Base-by-base conservation (phyloP, 2,888 invertebrate species). In the Autographa pulchrina region DNA sequence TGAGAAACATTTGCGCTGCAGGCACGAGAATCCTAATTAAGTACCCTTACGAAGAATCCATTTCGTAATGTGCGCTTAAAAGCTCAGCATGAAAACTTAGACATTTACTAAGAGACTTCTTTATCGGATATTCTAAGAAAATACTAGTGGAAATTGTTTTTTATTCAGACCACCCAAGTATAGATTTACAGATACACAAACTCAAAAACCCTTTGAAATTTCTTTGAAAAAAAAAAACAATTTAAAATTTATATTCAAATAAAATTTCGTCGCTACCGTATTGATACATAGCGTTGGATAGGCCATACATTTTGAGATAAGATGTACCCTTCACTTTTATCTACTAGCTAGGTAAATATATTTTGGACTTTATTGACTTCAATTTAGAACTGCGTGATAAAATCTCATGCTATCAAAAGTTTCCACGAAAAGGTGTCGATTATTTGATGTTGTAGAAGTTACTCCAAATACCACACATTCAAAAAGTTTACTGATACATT, bases 261-360 rank as follows among this genome's bases (percentile, higher is more conserved):
- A 70, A 72, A 64, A 65, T 66, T 62, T 70, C 8, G 35, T 72
- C 32, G 52, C 61, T 70, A 8, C 58, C 41, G 7, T 63, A 61
- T 70, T 68, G 52, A 65, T 66, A 69, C 35, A 35, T 59, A 59
- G 67, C 73, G 63, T 74, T 62, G 20, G 48, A 71, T 58, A 59
- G 38, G 61, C 60, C 71, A 70, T 81, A 74, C 32, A 72, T 80
- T 85, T 66, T 60, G 25, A 77, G 85, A 83, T 83, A 78, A 83
- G 72, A 70, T 58, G 52, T 62, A 68, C 68, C 66, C 70, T 75
- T 81, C 68, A 8, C 32, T 32, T 75, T 72, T 74, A 66, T 63
- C 62, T 81, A 65, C 65, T 77, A 20, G 25, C 25, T 25, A 35
- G 54, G 65, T 70, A 70, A 81, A 72, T 81, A 77, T 68, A 75